Evolutionary conservation across 2,888 invertebrate species (phyloP), one percentile per base, ranked within the genome.

Genomic region (Spicauda simplicius): DNA sequence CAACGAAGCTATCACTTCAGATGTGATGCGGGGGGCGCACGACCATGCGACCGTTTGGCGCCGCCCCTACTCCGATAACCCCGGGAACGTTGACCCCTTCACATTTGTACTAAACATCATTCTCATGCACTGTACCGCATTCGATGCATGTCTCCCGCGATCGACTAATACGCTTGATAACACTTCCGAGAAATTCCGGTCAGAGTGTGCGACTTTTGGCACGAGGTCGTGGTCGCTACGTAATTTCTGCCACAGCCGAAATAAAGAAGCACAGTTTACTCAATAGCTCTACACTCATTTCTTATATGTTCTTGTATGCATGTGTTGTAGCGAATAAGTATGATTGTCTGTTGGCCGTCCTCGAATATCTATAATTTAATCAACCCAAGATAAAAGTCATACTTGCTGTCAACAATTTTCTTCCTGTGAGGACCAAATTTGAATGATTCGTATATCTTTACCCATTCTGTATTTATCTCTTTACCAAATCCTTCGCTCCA

Each of bases 51-150:
- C 88, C 82, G 86, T 86, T 80, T 84, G 91, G 87, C 91, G 91
- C 90, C 90, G 88, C 87, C 86, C 82, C 85, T 83, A 77, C 75
- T 69, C 72, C 75, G 92, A 91, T 92, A 92, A 92, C 92, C 92
- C 81, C 85, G 84, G 82, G 87, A 84, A 88, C 90, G 89, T 90
- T 91, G 91, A 90, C 92, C 85, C 79, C 74, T 33, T 81, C 84
- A 84, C 85, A 85, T 88, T 88, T 82, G 80, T 88, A 90, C 88
- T 84, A 88, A 90, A 84, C 77, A 76, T 76, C 80, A 83, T 78
- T 55, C 25, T 54, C 59, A 82, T 82, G 80, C 80, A 81, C 74
- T 76, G 74, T 76, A 72, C 72, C 64, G 73, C 72, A 70, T 73
- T 72, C 70, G 74, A 76, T 80, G 76, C 76, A 78, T 76, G 77